phyloP scores from a whole-genome alignment of 2,113 vertebrate species.

The Zosterops hypoxanthus region DNA sequence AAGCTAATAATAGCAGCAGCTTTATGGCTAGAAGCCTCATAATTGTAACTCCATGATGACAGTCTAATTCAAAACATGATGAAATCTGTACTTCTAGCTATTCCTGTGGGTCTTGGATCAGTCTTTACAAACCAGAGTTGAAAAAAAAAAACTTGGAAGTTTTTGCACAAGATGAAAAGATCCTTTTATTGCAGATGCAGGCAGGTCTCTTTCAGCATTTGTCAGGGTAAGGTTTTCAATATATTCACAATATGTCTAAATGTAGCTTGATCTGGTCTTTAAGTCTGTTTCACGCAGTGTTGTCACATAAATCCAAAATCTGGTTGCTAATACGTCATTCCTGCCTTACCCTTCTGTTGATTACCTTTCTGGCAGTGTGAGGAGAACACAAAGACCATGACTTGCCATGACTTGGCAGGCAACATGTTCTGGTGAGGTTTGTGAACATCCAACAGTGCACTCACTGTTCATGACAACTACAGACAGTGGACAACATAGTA shows the following conservation, averaged over 20 bases:
- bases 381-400: not conserved
- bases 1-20: slow-evolving; percentile 38
- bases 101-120: not conserved
- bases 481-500: not conserved
- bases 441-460: not conserved
- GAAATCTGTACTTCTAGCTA: not conserved
- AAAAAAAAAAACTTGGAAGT: not conserved
- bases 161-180: not conserved
- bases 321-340: not conserved
- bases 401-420: not conserved
- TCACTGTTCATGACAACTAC: not conserved
- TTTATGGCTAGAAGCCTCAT: not conserved
- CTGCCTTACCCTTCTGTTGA: not conserved
- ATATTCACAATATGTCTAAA: not conserved
- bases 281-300: not conserved
- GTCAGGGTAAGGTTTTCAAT: not conserved
- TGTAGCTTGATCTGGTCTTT: not conserved
- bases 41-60: slow-evolving; percentile 5
- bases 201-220: not conserved
- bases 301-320: not conserved
- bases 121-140: not conserved
- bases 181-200: not conserved
- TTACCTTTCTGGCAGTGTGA: not conserved
- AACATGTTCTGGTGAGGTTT: not conserved
- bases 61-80: not conserved